Conservation (phyloP, 2,797 vertebrate species). For the Onychomys torridus region DNA sequence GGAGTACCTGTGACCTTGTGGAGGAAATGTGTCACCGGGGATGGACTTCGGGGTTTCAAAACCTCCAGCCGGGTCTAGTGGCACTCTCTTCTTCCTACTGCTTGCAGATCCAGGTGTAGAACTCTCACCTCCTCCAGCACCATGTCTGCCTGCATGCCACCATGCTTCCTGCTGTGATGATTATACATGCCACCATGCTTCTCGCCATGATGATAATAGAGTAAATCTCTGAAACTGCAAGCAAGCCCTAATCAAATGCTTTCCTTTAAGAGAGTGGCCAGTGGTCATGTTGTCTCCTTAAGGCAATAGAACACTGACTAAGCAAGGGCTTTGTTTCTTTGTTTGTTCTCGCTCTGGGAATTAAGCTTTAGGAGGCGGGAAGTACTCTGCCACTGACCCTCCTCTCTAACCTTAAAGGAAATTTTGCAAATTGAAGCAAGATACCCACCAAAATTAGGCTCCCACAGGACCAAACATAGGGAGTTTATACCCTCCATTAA, state of each 20-base stretch:
- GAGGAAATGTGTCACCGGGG: neutral
- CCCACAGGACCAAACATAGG: neutral
- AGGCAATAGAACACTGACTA: neutral
- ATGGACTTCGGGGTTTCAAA: neutral
- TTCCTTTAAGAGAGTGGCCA: neutral
- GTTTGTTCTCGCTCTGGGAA: neutral
- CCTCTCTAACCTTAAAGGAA: neutral
- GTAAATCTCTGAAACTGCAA: neutral
- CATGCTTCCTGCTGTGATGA: neutral
- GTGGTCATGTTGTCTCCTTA: neutral
- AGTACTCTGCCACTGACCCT: neutral
- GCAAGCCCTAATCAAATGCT: neutral
- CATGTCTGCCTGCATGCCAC: neutral
- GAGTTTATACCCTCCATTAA: neutral
- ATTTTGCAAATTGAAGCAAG: neutral
- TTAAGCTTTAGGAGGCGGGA: neutral
- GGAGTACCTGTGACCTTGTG: neutral
- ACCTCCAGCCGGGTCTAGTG: neutral
- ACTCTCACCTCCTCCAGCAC: neutral
- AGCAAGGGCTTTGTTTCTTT: neutral
- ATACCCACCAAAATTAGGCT: neutral
- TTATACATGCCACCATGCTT: neutral
- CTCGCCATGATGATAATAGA: neutral
- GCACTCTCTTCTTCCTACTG: neutral
- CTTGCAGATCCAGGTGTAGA: neutral